Base-by-base conservation (phyloP, 2,797 vertebrate genomes). In the Falco columbarius region DNA sequence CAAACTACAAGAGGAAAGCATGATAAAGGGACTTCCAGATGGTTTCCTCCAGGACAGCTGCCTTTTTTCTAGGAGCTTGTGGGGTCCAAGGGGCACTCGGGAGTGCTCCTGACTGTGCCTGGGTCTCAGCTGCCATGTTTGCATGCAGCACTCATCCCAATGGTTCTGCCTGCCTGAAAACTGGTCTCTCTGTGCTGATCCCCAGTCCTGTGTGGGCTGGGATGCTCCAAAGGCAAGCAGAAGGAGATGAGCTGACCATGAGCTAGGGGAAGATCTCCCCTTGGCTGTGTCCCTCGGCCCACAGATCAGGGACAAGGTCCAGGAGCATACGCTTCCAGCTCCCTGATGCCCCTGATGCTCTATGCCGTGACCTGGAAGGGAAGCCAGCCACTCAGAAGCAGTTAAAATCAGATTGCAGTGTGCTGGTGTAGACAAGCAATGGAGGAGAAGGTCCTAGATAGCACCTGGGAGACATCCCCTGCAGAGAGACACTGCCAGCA, bases 381-480 rank as follows among this genome's bases (percentile, higher is more conserved):
- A 6, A 95, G 34, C 40, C 88, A 95, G 47, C 76, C 91, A 82
- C 89, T 96, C 54, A 0, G 77, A 94, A 96, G 75, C 7, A 12
- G 85, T 94, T 97, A 95, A 84, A 71, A 86, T 95, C 93, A 94
- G 63, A 62, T 6, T 85, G 76, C 44, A 90, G 71, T 10, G 30
- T 47, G 86, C 72, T 95, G 85, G 59, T 83, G 61, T 55, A 86
- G 87, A 93, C 80, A 68, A 76, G 67, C 51, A 80, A 62, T 38
- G 44, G 17, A 88, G 15, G 29, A 83, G 40, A 75, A 58, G 56
- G 90, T 56, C 89, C 59, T 54, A 79, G 82, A 77, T 66, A 94
- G 56, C 3, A 14, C 40, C 75, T 29, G 52, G 58, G 74, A 93
- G 73, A 70, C 46, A 67, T 59, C 46, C 36, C 58, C 70, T 0